phyloP scores from a whole-genome alignment of 2,797 vertebrate species.

The Gymnocypris eckloni region DNA sequence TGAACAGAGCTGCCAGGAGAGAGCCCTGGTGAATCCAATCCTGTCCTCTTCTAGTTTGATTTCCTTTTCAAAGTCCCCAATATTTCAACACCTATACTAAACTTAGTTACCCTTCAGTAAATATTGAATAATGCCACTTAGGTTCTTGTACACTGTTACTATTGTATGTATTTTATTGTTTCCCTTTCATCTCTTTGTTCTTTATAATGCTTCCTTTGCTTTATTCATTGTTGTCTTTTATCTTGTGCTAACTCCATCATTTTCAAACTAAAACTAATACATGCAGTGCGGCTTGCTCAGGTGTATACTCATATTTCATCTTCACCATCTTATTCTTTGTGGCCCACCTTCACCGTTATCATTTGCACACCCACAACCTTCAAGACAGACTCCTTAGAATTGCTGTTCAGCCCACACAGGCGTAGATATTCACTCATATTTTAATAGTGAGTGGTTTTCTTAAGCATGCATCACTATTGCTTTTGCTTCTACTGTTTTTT shows the following conservation, averaged over 20 bases:
- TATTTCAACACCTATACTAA: background rate
- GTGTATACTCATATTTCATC: constrained; percentile 27
- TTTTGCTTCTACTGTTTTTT: background rate
- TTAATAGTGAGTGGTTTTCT: background rate
- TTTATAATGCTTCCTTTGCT: background rate
- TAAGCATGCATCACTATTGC: background rate
- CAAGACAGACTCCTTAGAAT: background rate
- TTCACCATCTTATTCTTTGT: constrained; percentile 8
- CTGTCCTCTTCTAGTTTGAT: background rate
- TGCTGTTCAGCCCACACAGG: constrained; percentile 5
- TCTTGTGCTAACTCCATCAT: background rate
- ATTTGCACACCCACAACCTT: constrained; percentile 1
- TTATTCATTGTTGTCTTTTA: constrained; percentile 21
- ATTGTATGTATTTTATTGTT: background rate
- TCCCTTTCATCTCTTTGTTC: constrained; percentile 9
- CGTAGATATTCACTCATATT: constrained; percentile 11
- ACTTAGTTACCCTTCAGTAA: background rate
- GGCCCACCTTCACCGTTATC: constrained; percentile 32
- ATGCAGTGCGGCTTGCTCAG: background rate
- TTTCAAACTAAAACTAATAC: background rate
- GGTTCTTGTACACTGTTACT: background rate
- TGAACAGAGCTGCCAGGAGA: background rate
- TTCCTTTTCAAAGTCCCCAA: background rate
- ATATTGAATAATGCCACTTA: constrained; percentile 1
- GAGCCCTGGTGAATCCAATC: background rate